Evolutionary conservation across 2,113 vertebrate genomes (phyloP), one percentile per base, ranked within the genome.

Genomic region (Drymodes brunneopygia): DNA sequence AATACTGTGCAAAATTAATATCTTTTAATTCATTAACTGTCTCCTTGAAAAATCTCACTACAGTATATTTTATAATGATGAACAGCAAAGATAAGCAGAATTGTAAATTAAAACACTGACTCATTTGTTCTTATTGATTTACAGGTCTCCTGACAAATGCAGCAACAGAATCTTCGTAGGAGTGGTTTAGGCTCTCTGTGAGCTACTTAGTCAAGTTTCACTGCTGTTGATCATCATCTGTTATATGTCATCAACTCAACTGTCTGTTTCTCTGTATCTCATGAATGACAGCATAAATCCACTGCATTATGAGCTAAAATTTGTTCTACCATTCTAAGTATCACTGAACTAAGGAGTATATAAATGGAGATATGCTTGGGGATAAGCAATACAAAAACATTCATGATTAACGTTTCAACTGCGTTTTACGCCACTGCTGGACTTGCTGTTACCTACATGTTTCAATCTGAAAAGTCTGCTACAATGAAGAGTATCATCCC

Each of bases 121-220:
- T 24, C 22, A 38, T 97, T 72, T 98, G 81, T 98, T 97, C 92
- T 97, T 97, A 80, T 98, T 95, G 88, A 77, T 97, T 97, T 84
- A 10, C 98, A 99, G 99, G 99, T 99, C 97, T 99, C 99, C 97
- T 99, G 99, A 99, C 98, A 98, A 95, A 98, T 97, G 96, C 98
- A 98, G 97, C 97, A 97, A 97, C 87, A 81, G 96, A 96, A 97
- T 97, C 97, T 98, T 94, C 74, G 79, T 97, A 98, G 97, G 98
- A 98, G 97, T 94, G 97, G 96, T 97, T 96, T 97, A 96, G 97
- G 98, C 98, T 98, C 97, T 96, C 94, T 96, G 96, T 97, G 97
- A 97, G 96, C 96, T 96, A 90, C 96, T 95, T 95, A 95, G 97
- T 98, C 98, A 97, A 97, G 91, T 98, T 94, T 97, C 96, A 97